phyloP scores from a whole-genome alignment of 2,113 vertebrate species.

The Ptilorrhoa leucosticta region DNA sequence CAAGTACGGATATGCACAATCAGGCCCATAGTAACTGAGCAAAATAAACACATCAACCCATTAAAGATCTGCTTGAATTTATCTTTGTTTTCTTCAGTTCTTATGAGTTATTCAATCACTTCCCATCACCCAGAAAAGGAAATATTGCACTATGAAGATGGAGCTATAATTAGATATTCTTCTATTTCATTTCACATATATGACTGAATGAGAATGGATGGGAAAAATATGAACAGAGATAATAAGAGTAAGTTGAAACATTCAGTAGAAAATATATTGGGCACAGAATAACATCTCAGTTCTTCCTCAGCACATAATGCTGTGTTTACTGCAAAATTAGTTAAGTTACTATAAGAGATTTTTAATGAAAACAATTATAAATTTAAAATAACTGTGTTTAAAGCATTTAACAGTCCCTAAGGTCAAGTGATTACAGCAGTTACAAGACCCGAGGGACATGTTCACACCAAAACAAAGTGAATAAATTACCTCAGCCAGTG shows the following conservation, averaged over 20 bases:
- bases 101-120: background rate
- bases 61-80: background rate
- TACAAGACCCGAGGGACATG: conserved; percentile 80
- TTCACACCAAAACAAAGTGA: conserved; percentile 85
- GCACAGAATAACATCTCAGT: conserved; percentile 49
- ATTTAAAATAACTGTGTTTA: conserved; percentile 84
- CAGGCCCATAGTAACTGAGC: background rate
- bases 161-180: conserved; percentile 35
- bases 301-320: conserved; percentile 28
- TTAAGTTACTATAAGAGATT: conserved; percentile 73
- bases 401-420: conserved; percentile 79
- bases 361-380: conserved; percentile 86
- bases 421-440: conserved; percentile 83
- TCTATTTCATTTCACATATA: conserved; percentile 26
- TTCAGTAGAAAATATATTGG: conserved; percentile 25
- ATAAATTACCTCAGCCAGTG: conserved; percentile 78
- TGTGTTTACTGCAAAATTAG: conserved; percentile 71
- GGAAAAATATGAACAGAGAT: background rate
- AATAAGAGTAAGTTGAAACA: background rate
- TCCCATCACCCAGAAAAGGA: background rate
- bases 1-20: background rate
- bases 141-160: background rate
- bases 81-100: background rate
- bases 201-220: conserved; percentile 7
- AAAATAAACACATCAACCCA: background rate